Evolutionary conservation across 1,140 invertebrate genomes (phyloP).

Genomic region (Aphidius gifuensis): DNA sequence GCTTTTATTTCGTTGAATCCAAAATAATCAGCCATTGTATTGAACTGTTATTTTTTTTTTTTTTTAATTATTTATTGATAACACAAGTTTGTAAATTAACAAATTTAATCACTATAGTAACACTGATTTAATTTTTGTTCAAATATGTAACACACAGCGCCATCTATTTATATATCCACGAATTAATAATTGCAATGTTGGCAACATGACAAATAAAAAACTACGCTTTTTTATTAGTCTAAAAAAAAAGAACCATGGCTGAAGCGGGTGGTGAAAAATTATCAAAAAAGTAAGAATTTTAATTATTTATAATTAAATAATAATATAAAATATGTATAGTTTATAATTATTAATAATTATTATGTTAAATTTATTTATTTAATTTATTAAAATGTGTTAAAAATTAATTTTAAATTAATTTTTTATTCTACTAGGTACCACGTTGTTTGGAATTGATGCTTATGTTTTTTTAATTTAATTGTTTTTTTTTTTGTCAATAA

Average conservation of each 20-base stretch:
- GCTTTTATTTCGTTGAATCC: conserved; percentile 39
- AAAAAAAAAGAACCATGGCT: conserved; percentile 53
- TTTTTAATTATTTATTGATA: no score
- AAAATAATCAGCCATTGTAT: conserved; percentile 39
- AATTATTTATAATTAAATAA: conserved; percentile 23
- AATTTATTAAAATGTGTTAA: conserved; percentile 8
- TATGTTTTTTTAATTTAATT: background rate
- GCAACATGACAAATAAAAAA: no score
- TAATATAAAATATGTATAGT: conserved; percentile 7
- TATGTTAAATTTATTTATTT: no score
- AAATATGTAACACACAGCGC: no score
- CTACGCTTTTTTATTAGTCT: no score
- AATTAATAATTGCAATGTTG: no score
- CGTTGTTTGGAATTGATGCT: background rate
- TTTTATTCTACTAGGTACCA: conserved; percentile 1
- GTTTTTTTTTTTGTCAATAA: background rate
- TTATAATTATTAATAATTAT: background rate
- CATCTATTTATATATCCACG: no score
- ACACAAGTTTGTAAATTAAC: no score
- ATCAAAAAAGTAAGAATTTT: conserved; percentile 69
- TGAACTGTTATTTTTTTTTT: no score
- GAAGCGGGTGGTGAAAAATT: conserved; percentile 60
- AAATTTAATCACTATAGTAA: no score
- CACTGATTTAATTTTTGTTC: no score
- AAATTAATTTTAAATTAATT: conserved; percentile 6